Percentiles rank a stretch among this genome's conserved stretches.
Conservation (phyloP, 2,113 vertebrate species). For the Phalacrocorax brasilianus region DNA sequence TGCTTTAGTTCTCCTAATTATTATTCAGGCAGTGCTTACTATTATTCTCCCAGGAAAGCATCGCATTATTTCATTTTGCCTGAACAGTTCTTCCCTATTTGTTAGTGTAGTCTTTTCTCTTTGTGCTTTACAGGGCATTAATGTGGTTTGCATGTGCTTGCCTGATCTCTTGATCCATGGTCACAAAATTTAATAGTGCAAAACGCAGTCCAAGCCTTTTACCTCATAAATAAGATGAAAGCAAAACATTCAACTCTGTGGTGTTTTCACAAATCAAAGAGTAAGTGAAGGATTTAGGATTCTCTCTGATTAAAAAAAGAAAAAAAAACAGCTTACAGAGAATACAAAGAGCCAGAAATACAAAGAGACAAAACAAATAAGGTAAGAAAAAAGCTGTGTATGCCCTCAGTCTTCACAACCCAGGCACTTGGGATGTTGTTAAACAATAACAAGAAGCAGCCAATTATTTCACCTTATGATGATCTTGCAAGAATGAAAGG, state of each 20-base stretch:
- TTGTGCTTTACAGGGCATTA: neutral
- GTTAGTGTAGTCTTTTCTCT: neutral
- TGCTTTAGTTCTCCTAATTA: neutral
- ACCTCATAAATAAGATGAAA: conserved; percentile 25
- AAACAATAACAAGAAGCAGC: neutral
- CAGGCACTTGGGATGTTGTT: neutral
- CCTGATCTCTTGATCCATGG: neutral
- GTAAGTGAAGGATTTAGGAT: neutral
- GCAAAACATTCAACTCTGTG: neutral
- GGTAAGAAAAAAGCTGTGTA: neutral
- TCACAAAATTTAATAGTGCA: neutral
- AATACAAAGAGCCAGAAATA: neutral
- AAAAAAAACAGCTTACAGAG: neutral
- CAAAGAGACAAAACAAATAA: neutral
- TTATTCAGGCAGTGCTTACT: neutral
- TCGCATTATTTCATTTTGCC: neutral
- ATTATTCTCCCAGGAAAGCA: neutral
- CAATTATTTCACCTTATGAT: neutral
- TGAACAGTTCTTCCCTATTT: neutral
- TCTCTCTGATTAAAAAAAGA: neutral
- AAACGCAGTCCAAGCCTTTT: conserved; percentile 11
- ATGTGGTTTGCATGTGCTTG: neutral
- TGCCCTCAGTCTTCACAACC: neutral
- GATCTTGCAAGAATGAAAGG: neutral
- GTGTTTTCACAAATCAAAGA: neutral